These are phyloP conservation scores for Habrosyne pyritoides DNA, from an alignment of 2,888 invertebrate genomes.

Conservation along the genomic window DNA sequence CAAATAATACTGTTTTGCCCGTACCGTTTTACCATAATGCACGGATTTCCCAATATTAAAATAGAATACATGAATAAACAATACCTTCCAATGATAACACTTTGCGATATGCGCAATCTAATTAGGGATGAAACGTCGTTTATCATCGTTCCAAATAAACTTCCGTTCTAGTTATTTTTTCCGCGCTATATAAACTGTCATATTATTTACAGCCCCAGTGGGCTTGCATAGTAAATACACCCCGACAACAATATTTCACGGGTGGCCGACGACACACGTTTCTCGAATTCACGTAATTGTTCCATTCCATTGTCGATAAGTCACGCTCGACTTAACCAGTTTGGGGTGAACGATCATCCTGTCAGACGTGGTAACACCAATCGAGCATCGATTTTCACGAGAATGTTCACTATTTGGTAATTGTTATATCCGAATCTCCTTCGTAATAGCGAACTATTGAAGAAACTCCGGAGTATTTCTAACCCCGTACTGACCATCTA, in stretches of 20 bases:
- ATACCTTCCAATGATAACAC: not conserved
- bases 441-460: no score
- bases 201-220: not conserved
- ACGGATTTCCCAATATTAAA: constrained; percentile 31
- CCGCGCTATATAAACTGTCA: not conserved
- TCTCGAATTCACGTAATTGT: constrained; percentile 19
- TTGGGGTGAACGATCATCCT: constrained; percentile 37
- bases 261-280: constrained; percentile 13
- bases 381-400: constrained; percentile 11
- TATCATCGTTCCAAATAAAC: not conserved
- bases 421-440: not conserved
- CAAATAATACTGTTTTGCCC: constrained; percentile 23
- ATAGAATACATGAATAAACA: not conserved
- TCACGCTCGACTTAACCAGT: constrained; percentile 27
- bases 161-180: not conserved
- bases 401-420: constrained; percentile 20
- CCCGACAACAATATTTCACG: not conserved
- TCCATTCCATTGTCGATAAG: constrained; percentile 15
- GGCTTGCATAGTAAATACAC: not conserved
- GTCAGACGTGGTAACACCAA: constrained; percentile 20
- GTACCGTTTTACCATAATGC: constrained; percentile 22
- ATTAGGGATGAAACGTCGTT: constrained; percentile 17
- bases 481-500: no score
- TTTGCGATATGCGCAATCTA: constrained; percentile 13
- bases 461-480: no score